phyloP scores from a whole-genome alignment of 2,113 vertebrate species.

The Corythornis vintsioides region DNA sequence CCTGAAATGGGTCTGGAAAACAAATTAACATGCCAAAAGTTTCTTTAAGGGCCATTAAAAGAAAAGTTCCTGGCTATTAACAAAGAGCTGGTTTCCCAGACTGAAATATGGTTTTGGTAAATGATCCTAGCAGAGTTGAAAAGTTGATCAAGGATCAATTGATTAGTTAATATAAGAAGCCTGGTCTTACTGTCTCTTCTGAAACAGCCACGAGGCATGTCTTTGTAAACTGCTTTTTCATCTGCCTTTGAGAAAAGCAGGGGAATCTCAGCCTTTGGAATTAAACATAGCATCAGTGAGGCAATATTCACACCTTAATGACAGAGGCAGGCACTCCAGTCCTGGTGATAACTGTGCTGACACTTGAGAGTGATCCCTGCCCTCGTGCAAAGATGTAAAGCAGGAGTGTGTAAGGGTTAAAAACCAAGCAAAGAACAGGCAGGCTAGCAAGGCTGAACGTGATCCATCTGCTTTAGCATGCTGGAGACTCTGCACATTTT shows the following conservation, averaged over 20 bases:
- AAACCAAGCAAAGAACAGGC: not conserved
- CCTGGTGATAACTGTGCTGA: not conserved
- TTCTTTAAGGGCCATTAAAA: not conserved
- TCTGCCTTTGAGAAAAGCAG: not conserved
- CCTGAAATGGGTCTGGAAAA: not conserved
- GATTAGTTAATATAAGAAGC: not conserved
- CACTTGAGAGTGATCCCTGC: not conserved
- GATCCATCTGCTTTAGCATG: not conserved
- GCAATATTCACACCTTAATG: not conserved
- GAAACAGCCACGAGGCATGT: not conserved
- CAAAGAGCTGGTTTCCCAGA: not conserved
- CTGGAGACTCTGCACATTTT: not conserved
- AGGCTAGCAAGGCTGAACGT: not conserved
- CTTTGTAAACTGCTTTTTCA: not conserved
- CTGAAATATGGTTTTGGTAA: not conserved
- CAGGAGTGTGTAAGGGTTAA: not conserved
- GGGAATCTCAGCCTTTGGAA: not conserved
- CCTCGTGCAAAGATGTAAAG: not conserved
- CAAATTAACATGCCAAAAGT: not conserved
- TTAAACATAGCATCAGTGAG: conserved; percentile 7
- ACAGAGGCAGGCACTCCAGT: not conserved
- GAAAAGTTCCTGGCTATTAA: not conserved
- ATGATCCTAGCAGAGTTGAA: not conserved
- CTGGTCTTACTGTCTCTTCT: not conserved
- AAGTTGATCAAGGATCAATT: not conserved